A percentile compares a stretch with the other conserved stretches of the same genome.
Conservation (phyloP, 2,113 vertebrate species). For the Setophaga petechia region DNA sequence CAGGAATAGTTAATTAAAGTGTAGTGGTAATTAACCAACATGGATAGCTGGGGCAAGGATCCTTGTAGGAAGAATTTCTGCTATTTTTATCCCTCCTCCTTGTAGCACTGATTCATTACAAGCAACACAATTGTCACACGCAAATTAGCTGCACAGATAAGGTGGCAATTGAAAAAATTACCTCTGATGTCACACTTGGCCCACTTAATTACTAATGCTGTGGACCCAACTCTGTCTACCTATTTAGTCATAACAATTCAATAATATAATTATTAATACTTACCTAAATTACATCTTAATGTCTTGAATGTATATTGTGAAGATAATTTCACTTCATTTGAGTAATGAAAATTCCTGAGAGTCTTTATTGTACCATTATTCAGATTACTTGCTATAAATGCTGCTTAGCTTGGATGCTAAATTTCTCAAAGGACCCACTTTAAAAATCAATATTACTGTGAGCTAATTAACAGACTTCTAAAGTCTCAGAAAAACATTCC, state of each 20-base stretch:
- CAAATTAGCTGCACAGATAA: conserved; percentile 43
- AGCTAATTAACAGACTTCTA: conserved; percentile 34
- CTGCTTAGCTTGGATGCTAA: not conserved
- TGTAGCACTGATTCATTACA: conserved; percentile 33
- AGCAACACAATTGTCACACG: conserved; percentile 31
- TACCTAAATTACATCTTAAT: conserved; percentile 59
- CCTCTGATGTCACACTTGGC: conserved; percentile 19
- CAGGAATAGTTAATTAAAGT: conserved; percentile 10
- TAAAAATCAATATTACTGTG: conserved; percentile 36
- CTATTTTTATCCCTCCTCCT: conserved; percentile 36
- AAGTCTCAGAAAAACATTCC: not conserved
- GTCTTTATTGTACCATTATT: conserved; percentile 37
- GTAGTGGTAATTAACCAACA: not conserved
- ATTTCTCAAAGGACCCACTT: conserved; percentile 55
- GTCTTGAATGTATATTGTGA: conserved; percentile 29
- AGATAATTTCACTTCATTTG: conserved; percentile 41
- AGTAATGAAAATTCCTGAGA: conserved; percentile 47
- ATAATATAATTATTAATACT: conserved; percentile 57
- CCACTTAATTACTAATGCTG: conserved; percentile 5
- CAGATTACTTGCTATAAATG: conserved; percentile 52
- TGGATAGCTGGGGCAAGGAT: not conserved
- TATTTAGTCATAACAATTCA: conserved; percentile 51
- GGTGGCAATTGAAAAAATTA: conserved; percentile 50
- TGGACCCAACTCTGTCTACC: conserved; percentile 35
- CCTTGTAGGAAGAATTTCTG: conserved; percentile 6